Base-by-base conservation (phyloP, 1,140 invertebrate genomes). In the Anoplolepis gracilipes region DNA sequence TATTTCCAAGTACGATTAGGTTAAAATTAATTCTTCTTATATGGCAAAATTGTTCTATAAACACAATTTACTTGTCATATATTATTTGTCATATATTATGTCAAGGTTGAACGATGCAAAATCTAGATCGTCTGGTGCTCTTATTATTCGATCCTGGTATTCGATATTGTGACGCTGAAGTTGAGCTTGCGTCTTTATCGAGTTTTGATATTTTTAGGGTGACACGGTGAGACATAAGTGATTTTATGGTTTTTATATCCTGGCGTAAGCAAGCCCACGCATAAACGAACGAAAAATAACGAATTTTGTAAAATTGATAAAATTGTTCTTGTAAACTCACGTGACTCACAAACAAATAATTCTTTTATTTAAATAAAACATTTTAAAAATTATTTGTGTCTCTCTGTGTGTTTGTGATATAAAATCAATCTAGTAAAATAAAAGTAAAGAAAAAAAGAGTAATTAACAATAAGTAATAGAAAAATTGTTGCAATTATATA, bases 31-130 rank as follows among this genome's bases (percentile, higher is more conserved):
- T 42, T 81, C 13, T 57, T 46, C 19, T 5, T 16, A 16, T 42
- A 39, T 55, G 1, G 10, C 77, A 13, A 36, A 82, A 73, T 75
- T 53, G 28, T 19, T 30, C 25, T 46, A 5, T 11, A 8, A 8
- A 61, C 13, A 39, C 30, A 36, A 25, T 42, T 46, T 28, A n/a
- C 67, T 75, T 61, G 67, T 46, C 42, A 46, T 13, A 19, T 55
- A 89, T 42, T 42, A 42, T 64, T 75, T 61, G 67, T 46, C 42
- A 46, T 13, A 19, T 46, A 89, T 13, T 36, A 10, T 87, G 89
- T 90, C 82, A 87, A 90, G 82, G 86, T 89, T 90, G 65, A 33
- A 55, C 13, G 57, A 59, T 2, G 49, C 53, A 59, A 76, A 46
- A 89, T 88, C 70, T 86, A 86, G 65, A 86, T 77, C 84, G 19